Conservation (phyloP, 2,113 vertebrate genomes). For the Eira barbara region DNA sequence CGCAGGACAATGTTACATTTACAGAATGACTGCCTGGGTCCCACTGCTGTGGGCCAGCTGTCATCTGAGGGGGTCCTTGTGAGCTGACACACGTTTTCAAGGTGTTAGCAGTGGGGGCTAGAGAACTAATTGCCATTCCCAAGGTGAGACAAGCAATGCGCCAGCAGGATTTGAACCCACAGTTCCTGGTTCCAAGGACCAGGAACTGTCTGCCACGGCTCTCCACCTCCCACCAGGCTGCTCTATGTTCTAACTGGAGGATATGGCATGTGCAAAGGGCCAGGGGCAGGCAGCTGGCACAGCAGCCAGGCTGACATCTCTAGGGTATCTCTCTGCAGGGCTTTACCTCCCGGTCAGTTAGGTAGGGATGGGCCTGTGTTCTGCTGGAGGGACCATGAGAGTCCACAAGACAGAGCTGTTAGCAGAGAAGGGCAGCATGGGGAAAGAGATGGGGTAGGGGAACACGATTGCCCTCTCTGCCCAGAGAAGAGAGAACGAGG, state of each 20-base stretch:
- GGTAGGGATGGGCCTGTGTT: not conserved
- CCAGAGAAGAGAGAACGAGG: not conserved
- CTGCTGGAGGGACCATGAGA: too few species aligned
- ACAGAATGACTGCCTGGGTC: not conserved
- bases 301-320: not conserved
- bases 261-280: rapidly evolving
- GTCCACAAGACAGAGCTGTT: rapidly evolving
- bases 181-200: not conserved
- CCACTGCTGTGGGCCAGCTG: not conserved
- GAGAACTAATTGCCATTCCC: not conserved
- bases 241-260: not conserved
- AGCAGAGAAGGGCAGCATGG: rapidly evolving
- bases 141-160: rapidly evolving
- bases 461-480: too few species aligned
- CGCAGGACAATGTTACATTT: rapidly evolving
- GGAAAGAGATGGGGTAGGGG: rapidly evolving
- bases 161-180: rapidly evolving
- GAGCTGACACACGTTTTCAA: not conserved
- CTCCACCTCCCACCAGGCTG: rapidly evolving
- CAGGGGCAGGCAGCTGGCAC: rapidly evolving
- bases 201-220: rapidly evolving
- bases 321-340: not conserved
- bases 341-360: too few species aligned
- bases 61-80: not conserved
- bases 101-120: not conserved